Evolutionary conservation across 2,888 invertebrate species (phyloP), one percentile per base, ranked within the genome.

Genomic region (Linyphia triangularis): DNA sequence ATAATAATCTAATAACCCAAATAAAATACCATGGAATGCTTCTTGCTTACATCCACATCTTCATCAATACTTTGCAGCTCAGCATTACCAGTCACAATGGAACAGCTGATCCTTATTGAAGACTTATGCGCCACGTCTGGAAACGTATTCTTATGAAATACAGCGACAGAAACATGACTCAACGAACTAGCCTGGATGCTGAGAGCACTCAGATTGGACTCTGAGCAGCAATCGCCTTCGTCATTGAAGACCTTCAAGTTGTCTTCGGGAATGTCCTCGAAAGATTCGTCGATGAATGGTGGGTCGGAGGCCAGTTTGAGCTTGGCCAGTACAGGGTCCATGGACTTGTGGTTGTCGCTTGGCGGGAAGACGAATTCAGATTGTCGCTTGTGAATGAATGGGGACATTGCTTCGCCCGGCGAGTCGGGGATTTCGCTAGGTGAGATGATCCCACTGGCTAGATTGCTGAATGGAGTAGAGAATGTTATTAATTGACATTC

Each of bases 341-440:
- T 37, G 19, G 59, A 61, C 6, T 61, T 82, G 5, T 73, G 57
- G 28, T 57, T 28, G 2, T 81, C 37, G 57, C n/a, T 59, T 3
- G 6, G n/a, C 5, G 82, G 82, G 28, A 82, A 82, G 1, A 28
- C 30, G 22, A 82, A 82, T 72, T 72, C 72, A 33, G 30, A 24
- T 1, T 69, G 22, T 6, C 30, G 65, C 19, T 40, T 82, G 2
- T 37, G 26, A 10, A 82, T 72, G 57, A 37, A 57, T 30, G 91
- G 95, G 2, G 96, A 96, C 92, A 96, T 95, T 61, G 96, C 96
- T 92, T 96, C 96, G 75, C 97, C 96, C 0, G 98, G 98, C 0
- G 98, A 98, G 94, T 98, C 98, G 0, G 98, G 98, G 77, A 98
- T 94, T 93, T 98, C 98, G 91, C 97, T 97, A 0, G 98, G 98